A percentile compares a stretch with the other conserved stretches of the same genome.
phyloP scores from a whole-genome alignment of 1,140 invertebrate genomes.

The Rhagoletis pomonella region DNA sequence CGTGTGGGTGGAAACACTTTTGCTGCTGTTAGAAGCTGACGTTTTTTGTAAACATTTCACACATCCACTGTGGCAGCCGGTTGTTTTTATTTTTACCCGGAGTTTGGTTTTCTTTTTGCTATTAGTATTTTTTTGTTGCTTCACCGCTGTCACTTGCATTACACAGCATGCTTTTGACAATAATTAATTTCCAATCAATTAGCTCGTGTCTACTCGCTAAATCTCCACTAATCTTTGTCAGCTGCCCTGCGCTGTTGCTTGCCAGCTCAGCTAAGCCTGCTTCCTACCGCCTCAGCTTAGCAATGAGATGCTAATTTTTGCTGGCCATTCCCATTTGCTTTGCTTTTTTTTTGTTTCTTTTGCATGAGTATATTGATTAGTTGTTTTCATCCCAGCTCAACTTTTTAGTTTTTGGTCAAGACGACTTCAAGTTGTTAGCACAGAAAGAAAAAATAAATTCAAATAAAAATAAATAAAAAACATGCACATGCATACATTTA shows the following conservation, averaged over 20 bases:
- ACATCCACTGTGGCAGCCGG: background rate
- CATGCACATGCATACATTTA: too few relatives aligned
- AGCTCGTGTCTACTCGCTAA: background rate
- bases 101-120: background rate
- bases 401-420: slow-evolving; percentile 16
- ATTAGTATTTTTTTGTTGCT: background rate
- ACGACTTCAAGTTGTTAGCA: background rate
- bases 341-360: background rate
- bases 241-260: background rate
- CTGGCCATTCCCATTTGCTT: background rate
- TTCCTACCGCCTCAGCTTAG: background rate
- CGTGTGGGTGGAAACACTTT: background rate
- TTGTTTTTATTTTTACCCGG: background rate
- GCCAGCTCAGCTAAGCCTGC: background rate
- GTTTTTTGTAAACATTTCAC: background rate
- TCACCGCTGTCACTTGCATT: slow-evolving; percentile 18
- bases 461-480: background rate
- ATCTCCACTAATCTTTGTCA: slow-evolving; percentile 21
- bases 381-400: background rate
- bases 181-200: slow-evolving; percentile 49
- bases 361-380: background rate
- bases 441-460: background rate
- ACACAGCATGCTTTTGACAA: slow-evolving; percentile 41
- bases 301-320: background rate
- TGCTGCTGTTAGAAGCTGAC: background rate